A percentile compares a stretch with the other conserved stretches of the same genome.
Conservation (phyloP, 2,888 invertebrate species). For the Ectobius pallidus region DNA sequence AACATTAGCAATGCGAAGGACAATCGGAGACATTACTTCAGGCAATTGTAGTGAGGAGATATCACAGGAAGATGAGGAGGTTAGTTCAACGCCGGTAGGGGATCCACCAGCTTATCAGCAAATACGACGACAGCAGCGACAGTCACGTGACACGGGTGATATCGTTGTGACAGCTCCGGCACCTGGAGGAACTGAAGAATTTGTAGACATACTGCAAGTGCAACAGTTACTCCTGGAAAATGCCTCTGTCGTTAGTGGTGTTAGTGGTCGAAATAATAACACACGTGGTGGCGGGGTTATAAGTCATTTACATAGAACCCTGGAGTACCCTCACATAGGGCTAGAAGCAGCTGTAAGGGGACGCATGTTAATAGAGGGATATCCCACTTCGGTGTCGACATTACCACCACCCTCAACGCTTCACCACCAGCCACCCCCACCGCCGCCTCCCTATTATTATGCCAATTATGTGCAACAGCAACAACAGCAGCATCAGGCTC, state of each 20-base stretch:
- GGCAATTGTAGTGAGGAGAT: not conserved
- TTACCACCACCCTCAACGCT: not conserved
- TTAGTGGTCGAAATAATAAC: not conserved
- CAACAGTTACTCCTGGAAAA: slow-evolving; percentile 71
- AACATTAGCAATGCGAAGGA: slow-evolving; percentile 33
- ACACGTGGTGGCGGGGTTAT: slow-evolving; percentile 46
- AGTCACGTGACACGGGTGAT: slow-evolving; percentile 10
- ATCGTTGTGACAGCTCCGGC: slow-evolving; percentile 37
- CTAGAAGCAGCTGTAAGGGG: slow-evolving; percentile 40
- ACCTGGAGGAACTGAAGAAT: slow-evolving; percentile 62
- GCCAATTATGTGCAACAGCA: slow-evolving; percentile 29
- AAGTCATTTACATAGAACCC: slow-evolving; percentile 57
- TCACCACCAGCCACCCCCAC: slow-evolving; percentile 42
- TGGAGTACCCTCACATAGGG: slow-evolving; percentile 45
- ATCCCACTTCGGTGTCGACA: not conserved
- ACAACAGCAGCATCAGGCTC: slow-evolving; percentile 46
- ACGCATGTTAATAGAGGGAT: slow-evolving; percentile 36
- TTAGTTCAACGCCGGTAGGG: not conserved
- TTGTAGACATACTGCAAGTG: slow-evolving; percentile 84
- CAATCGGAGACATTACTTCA: not conserved
- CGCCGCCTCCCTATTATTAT: slow-evolving; percentile 41
- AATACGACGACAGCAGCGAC: not conserved
- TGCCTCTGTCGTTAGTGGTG: not conserved
- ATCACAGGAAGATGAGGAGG: not conserved
- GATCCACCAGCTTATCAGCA: slow-evolving; percentile 13